A percentile compares a stretch with the other conserved stretches of the same genome.
Evolutionary conservation across 2,888 invertebrate genomes (phyloP).

Genomic region (Sclerodermus sp.): DNA sequence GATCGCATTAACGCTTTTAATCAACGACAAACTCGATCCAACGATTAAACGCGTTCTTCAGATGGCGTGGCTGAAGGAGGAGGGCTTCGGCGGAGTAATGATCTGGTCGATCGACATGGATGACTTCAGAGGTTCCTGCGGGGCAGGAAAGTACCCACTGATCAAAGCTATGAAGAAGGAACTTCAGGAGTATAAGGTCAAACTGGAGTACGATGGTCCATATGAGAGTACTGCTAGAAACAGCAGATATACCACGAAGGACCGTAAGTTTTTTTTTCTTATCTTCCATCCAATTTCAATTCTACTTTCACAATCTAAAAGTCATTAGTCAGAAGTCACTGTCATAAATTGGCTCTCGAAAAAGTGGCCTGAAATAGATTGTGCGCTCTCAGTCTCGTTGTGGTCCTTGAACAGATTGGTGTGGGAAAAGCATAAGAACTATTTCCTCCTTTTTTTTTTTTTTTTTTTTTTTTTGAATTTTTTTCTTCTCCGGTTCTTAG

Average conservation of each 20-base stretch:
- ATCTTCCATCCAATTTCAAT: not conserved
- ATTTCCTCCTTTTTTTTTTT: too few species aligned
- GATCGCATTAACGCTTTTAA: too few species aligned
- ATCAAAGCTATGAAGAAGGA: conserved; percentile 86
- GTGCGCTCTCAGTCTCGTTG: too few species aligned
- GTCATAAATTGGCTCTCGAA: too few species aligned
- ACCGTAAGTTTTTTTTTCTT: conserved; percentile 69
- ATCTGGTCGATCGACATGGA: conserved; percentile 97
- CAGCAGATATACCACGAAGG: conserved; percentile 84
- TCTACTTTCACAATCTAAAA: not conserved
- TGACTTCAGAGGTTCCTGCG: conserved; percentile 89
- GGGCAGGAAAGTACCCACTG: conserved; percentile 87
- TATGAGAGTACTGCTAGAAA: conserved; percentile 72
- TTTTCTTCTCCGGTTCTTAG: too few species aligned
- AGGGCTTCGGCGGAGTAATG: conserved; percentile 95
- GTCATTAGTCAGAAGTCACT: not conserved
- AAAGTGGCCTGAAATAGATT: too few species aligned
- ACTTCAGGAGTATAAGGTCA: conserved; percentile 78
- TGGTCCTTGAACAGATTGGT: too few species aligned
- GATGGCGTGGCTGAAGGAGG: conserved; percentile 93
- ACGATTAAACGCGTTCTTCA: too few species aligned
- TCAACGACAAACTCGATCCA: too few species aligned
- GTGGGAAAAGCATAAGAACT: too few species aligned
- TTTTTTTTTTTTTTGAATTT: not conserved
- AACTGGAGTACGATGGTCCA: conserved; percentile 82